These are phyloP conservation scores for Drosophila subquinaria DNA, from an alignment of 2,888 invertebrate species.

Conservation along the genomic window DNA sequence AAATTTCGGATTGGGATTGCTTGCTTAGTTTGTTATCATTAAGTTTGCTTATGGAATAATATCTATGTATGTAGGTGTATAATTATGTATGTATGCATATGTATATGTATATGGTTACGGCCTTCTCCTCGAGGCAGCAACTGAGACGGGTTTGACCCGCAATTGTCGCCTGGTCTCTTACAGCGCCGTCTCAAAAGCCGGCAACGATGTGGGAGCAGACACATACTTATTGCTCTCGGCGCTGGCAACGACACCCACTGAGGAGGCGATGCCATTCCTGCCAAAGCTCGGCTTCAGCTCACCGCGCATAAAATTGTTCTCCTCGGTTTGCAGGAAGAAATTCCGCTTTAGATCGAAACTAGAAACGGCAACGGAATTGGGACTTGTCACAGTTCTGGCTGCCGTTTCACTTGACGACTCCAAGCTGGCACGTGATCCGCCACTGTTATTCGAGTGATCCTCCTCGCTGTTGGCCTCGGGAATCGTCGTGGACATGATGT, in stretches of 20 bases:
- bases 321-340: constrained; percentile 85
- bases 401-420: constrained; percentile 63
- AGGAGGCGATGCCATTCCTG: constrained; percentile 25
- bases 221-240: no score
- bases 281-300: constrained; percentile 81
- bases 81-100: constrained; percentile 27
- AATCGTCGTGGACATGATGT: constrained; percentile 94
- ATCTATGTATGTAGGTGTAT: constrained; percentile 22
- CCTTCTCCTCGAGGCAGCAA: constrained; percentile 29
- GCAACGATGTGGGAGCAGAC: constrained; percentile 58
- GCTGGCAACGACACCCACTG: background rate
- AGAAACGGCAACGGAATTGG: constrained; percentile 63
- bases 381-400: constrained; percentile 24
- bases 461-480: constrained; percentile 92
- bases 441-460: constrained; percentile 89
- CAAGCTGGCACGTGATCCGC: constrained; percentile 87
- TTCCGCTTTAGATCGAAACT: constrained; percentile 84
- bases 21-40: constrained; percentile 59
- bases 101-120: constrained; percentile 36
- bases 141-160: constrained; percentile 69
- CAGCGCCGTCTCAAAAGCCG: constrained; percentile 82
- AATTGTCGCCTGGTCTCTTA: constrained; percentile 43
- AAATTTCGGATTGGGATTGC: constrained; percentile 57
- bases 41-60: constrained; percentile 72
- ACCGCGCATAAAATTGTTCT: constrained; percentile 85